These are phyloP conservation scores for Stylophora pistillata DNA, from an alignment of 64 coral and sea anemone species.

Conservation along the genomic window DNA sequence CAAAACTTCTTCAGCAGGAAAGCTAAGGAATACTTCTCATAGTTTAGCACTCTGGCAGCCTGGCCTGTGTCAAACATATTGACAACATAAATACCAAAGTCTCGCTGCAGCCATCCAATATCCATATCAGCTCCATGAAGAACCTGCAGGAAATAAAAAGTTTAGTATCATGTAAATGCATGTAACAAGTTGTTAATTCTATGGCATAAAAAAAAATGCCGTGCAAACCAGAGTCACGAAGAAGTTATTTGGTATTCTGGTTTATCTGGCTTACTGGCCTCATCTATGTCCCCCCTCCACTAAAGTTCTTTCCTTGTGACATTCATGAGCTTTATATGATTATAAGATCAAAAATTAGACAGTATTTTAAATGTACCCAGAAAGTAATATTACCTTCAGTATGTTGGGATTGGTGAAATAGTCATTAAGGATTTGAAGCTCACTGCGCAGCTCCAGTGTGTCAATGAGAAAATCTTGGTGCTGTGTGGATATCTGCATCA, in stretches of 20 bases:
- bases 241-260: too few relatives aligned
- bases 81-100: slow-evolving; percentile 98
- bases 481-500: slow-evolving; percentile 98
- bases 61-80: slow-evolving; percentile 99
- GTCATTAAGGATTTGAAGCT: slow-evolving; percentile 82
- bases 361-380: background rate
- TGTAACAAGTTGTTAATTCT: background rate
- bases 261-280: too few relatives aligned
- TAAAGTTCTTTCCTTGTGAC: too few relatives aligned
- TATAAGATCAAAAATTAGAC: too few relatives aligned
- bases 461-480: slow-evolving; percentile 89
- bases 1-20: slow-evolving; percentile 92
- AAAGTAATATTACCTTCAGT: slow-evolving; percentile 94
- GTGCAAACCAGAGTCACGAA: background rate
- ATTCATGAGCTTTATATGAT: too few relatives aligned
- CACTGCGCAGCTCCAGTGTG: slow-evolving; percentile 82
- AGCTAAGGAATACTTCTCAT: slow-evolving; percentile 69
- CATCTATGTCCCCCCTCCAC: too few relatives aligned
- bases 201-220: background rate
- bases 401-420: slow-evolving; percentile 88
- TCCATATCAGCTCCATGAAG: slow-evolving; percentile 99
- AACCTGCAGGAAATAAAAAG: slow-evolving; percentile 31
- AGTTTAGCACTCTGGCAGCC: slow-evolving; percentile 77
- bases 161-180: background rate
- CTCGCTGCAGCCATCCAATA: slow-evolving; percentile 90